Base-by-base conservation (phyloP, 2,888 invertebrate species). In the Acrobasis repandana region DNA sequence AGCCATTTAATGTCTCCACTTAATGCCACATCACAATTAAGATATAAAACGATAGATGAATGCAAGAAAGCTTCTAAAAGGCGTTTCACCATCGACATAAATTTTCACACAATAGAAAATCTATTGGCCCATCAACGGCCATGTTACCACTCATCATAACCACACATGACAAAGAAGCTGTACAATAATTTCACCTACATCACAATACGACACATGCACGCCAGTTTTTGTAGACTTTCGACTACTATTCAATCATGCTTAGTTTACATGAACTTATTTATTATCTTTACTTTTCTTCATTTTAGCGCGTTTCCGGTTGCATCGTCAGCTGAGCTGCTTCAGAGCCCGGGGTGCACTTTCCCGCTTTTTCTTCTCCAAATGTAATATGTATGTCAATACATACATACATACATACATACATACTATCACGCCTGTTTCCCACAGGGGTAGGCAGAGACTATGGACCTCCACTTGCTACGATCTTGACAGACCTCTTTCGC, bases 181-280 rank as follows among this genome's bases (percentile, higher is more conserved):
- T 38, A 38, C 11, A 43, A 52, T 52, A 8, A 20, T 54, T 54
- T 54, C 54, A 54, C 54, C 38, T 18, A 38, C 54, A 54, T 54
- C 38, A 20, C 36, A 4, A 50, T 33, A 33, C 43, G n/a, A 14
- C 36, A 16, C 11, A 9, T 14, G 16, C 18, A 18, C 38, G 16
- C 38, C 14, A 1, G 9, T 20, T 18, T 36, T 16, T 10, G 10
- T 43, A 18, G 16, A 36, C 20, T 52, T 52, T 52, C 52, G 16
- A 52, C 52, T 9, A 34, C 11, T 9, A 4, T 36, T 28, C 20
- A 33, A 50, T 50, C 16, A 33, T 36, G 16, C 2, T 9, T 9
- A 34, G 10, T 36, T 52, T 36, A 52, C n/a, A 52, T 16, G 16
- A 36, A 36, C 34, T 52, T 52, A 10, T 3, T 38, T 11, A 38